These are phyloP conservation scores for Achatina immaculata DNA, from an alignment of 1,140 invertebrate genomes.

Conservation along the genomic window DNA sequence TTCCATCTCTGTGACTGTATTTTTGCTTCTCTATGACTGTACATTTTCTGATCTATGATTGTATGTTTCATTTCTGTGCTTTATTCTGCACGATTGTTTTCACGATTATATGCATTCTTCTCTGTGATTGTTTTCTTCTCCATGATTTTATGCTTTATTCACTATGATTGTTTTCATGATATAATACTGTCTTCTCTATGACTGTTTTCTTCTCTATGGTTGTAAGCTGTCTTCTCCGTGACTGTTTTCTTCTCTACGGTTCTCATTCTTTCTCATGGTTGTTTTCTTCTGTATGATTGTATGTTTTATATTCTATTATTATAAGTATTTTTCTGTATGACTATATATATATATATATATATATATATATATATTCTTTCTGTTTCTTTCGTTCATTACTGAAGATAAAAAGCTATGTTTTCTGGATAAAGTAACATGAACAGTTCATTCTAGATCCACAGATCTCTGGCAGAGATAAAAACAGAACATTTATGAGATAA, in stretches of 20 bases:
- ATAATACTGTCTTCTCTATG: not conserved
- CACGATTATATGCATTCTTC: too few species aligned
- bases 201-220: not conserved
- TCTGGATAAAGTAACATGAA: too few species aligned
- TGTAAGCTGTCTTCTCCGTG: not conserved
- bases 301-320: not conserved
- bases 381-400: not conserved
- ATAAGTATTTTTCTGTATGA: not conserved
- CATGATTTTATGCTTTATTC: not conserved
- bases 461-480: not conserved
- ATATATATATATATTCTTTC: not conserved
- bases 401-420: too few species aligned
- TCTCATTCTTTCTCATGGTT: not conserved
- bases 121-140: not conserved
- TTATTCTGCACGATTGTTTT: too few species aligned
- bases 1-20: too few species aligned
- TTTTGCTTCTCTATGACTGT: too few species aligned
- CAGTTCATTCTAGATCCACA: too few species aligned
- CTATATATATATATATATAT: conserved; percentile 1
- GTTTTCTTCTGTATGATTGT: not conserved
- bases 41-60: too few species aligned
- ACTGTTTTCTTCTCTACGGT: not conserved
- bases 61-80: too few species aligned
- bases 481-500: too few species aligned
- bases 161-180: not conserved